Evolutionary conservation across 2,888 invertebrate species (phyloP).

Genomic region (Azorinus chamasolen): DNA sequence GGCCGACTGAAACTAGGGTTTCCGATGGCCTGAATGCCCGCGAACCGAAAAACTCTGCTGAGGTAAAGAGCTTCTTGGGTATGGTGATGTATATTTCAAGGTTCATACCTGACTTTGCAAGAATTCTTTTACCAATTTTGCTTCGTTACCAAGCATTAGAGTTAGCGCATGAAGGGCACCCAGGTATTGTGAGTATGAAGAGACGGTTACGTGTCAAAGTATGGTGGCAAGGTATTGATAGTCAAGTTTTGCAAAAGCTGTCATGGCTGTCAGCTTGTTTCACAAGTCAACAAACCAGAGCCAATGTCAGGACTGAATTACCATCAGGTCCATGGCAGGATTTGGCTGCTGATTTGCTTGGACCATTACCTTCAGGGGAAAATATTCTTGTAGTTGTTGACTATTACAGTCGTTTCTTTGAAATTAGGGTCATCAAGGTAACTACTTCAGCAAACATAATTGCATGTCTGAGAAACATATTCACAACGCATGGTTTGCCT

Average conservation of each 20-base stretch:
- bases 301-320: slow-evolving; percentile 28
- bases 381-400: slow-evolving; percentile 24
- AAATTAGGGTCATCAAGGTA: slow-evolving; percentile 10
- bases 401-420: slow-evolving; percentile 17
- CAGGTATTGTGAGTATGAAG: too few relatives aligned
- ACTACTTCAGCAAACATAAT: slow-evolving; percentile 10
- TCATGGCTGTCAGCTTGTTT: slow-evolving; percentile 50
- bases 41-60: slow-evolving; percentile 44
- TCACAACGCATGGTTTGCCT: slow-evolving; percentile 26
- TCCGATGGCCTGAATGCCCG: slow-evolving; percentile 19
- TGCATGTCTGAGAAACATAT: slow-evolving; percentile 4
- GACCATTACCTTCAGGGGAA: slow-evolving; percentile 24
- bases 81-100: slow-evolving; percentile 20
- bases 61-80: slow-evolving; percentile 32
- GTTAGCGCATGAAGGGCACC: too few relatives aligned
- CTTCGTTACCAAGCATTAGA: too few relatives aligned
- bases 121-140: too few relatives aligned
- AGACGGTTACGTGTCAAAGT: slow-evolving; percentile 33
- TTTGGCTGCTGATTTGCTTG: slow-evolving; percentile 40
- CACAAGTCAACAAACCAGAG: slow-evolving; percentile 27
- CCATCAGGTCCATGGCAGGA: slow-evolving; percentile 49
- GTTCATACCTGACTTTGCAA: slow-evolving; percentile 31
- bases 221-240: slow-evolving; percentile 52
- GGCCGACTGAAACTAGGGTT: slow-evolving; percentile 8
- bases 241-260: slow-evolving; percentile 37